Evolutionary conservation across 2,888 invertebrate species (phyloP), one percentile per base, ranked within the genome.

Genomic region (Notodonta ziczac): DNA sequence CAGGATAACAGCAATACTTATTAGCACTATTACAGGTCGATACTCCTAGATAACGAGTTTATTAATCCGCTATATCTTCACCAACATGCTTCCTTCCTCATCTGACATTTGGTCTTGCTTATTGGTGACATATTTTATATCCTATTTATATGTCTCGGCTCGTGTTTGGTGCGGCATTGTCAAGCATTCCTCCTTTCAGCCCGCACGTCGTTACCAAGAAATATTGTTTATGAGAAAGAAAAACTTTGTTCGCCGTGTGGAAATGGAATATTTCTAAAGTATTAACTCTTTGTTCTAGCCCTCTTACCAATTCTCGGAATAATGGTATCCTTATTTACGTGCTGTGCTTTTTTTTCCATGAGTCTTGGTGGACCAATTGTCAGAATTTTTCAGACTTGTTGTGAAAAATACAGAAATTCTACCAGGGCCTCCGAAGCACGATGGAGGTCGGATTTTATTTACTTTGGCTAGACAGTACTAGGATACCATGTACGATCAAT

Each of bases 61-160:
- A 42, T 12, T 4, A 6, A n/a, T 40, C 58, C 81, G 80, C 82
- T 69, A n/a, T 53, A 62, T 56, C 58, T 59, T 56, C 42, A 12
- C 13, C 56, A 76, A 67, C 55, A 59, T 62, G 59, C 4, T 40
- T 67, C 1, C 64, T 63, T 16, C 74, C 73, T 39, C 55, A 65
- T 65, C 57, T 71, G 76, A 77, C 81, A 82, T 84, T 84, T 78
- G 81, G 74, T 75, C 80, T 75, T 76, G 73, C 75, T 86, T 83
- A 86, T 87, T 82, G 86, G 78, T 73, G 80, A 86, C 87, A 88
- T 88, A 87, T 87, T 86, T 88, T 85, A 85, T 85, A 78, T 76
- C 77, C 80, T 84, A 82, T 88, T 87, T 86, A 86, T 85, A 76
- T 75, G 73, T 83, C 70, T 55, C 65, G 62, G 65, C 61, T 72